Base-by-base conservation (phyloP, 2,797 vertebrate species). In the Remorina albescens region DNA sequence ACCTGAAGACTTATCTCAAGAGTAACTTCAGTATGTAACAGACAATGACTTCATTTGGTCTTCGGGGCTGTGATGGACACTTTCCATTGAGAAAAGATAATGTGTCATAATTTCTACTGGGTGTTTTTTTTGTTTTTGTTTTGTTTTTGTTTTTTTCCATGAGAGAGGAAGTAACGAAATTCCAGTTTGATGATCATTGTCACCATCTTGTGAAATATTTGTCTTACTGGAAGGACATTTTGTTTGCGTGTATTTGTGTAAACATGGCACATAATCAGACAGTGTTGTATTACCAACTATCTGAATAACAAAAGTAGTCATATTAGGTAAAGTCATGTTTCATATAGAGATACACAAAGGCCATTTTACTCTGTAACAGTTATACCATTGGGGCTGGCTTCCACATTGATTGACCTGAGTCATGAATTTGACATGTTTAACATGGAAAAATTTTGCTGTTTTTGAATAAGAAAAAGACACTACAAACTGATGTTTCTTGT, bases 41-140 rank as follows among this genome's bases (percentile, higher is more conserved):
- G 70, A 83, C 77, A 81, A 71, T 84, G 46, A 72, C 41, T 73
- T 80, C 28, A 75, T 79, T 82, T 61, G 69, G 46, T 49, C 61
- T 50, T 9, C 32, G 54, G 62, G 25, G 30, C 41, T 25, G 61
- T 78, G 62, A 82, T 47, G 18, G 67, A 80, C 28, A 26, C 44
- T 76, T 84, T 67, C 71, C 72, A 58, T 56, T 28, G 44, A 80
- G 65, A 71, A 69, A 37, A 9, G 25, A 78, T 81, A 62, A 61
- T 54, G 61, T 83, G 73, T 74, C 10, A 25, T 80, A 25, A 67
- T 61, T 58, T 76, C 69, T 50, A 42, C 41, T 59, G 59, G 30
- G 21, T 37, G 1, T 3, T 44, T 58, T 47, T 58, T 63, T 63
- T 67, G 21, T 36, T 30, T 30, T 30, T 30, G 21, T 36, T 30